Conservation (phyloP, 2,113 vertebrate genomes). For the Alethe diademata region DNA sequence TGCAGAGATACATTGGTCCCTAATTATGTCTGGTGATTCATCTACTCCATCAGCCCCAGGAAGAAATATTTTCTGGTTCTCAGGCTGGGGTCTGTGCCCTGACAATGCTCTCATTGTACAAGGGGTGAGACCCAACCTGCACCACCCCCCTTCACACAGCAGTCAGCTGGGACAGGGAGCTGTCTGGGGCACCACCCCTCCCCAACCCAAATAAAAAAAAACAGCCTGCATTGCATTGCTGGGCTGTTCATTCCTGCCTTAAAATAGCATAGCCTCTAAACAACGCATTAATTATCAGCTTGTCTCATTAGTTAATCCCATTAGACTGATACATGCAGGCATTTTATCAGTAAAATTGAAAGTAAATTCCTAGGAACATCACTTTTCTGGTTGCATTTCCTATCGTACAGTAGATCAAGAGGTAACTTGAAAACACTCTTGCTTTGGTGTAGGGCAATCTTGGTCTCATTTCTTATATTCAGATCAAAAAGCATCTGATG, state of each 20-base stretch:
- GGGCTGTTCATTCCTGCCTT: neutral
- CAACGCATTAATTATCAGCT: neutral
- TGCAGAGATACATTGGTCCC: neutral
- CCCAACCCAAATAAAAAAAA: neutral
- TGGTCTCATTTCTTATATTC: neutral
- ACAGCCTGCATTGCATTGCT: neutral
- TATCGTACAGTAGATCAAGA: neutral
- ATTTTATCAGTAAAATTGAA: neutral
- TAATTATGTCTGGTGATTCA: neutral
- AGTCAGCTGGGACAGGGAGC: neutral
- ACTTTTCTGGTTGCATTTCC: neutral
- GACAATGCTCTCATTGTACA: neutral
- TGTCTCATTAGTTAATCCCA: slow-evolving; percentile 1
- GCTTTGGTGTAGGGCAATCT: neutral
- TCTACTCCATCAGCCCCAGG: neutral
- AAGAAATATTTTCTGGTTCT: neutral
- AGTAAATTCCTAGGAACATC: neutral
- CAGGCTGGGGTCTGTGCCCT: neutral
- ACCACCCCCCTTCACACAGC: neutral
- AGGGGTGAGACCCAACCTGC: neutral
- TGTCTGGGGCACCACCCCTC: neutral
- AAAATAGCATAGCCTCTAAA: neutral
- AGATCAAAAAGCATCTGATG: neutral
- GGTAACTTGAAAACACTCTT: neutral
- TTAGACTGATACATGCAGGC: neutral